These are phyloP conservation scores for Psittacula derbiana DNA, from an alignment of 2,797 vertebrate genomes.

Conservation along the genomic window DNA sequence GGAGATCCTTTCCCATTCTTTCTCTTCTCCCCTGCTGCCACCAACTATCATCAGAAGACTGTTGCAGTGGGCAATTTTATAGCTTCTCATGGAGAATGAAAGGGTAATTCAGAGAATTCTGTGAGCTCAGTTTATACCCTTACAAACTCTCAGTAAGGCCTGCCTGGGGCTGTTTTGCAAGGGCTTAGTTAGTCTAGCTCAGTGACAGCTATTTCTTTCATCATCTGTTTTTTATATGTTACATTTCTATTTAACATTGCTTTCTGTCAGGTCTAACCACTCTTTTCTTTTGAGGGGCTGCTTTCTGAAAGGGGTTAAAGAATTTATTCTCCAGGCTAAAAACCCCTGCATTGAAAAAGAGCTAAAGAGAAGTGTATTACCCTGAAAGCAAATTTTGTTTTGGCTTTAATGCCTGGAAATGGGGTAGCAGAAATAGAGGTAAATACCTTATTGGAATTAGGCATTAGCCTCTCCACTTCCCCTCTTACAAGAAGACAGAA, in stretches of 20 bases:
- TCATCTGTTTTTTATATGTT: neutral
- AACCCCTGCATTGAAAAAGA: neutral
- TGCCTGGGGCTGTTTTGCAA: neutral
- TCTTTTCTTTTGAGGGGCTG: neutral
- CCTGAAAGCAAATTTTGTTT: neutral
- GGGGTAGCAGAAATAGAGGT: neutral
- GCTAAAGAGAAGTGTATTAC: neutral
- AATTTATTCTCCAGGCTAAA: neutral
- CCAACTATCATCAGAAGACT: neutral
- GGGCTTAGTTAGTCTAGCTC: neutral
- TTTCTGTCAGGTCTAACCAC: neutral
- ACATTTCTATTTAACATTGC: neutral
- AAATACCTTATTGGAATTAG: neutral
- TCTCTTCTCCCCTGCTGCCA: neutral
- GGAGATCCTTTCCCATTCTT: neutral
- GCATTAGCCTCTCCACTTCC: constrained; percentile 2
- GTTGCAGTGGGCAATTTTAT: neutral
- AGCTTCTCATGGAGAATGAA: neutral
- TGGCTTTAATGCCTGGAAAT: constrained; percentile 5
- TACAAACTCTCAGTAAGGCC: neutral
- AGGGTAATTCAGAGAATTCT: neutral
- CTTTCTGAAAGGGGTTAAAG: neutral
- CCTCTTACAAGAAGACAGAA: constrained; percentile 7
- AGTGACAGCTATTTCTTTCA: constrained; percentile 29
- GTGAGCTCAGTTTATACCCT: neutral